Evolutionary conservation across 2,797 vertebrate species (phyloP), one percentile per base, ranked within the genome.

Genomic region (Aeoliscus strigatus): DNA sequence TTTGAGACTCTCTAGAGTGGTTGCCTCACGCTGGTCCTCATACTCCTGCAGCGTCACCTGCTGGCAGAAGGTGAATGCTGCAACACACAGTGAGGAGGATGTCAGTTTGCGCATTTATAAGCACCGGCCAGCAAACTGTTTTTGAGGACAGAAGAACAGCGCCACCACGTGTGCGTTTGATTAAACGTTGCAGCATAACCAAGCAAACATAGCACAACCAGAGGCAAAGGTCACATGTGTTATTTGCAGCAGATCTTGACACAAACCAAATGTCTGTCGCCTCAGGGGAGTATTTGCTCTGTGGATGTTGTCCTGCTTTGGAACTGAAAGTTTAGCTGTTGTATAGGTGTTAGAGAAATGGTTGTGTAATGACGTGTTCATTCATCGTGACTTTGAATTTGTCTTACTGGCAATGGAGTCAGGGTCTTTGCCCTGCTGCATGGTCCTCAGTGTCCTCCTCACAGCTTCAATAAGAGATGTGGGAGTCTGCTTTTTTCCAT

Each of bases 41-140:
- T 90, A 93, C 47, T 93, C 82, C 62, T 88, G 61, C 13, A 64
- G 2, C 1, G 89, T 84, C 65, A 90, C 78, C 14, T 49, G 85
- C 71, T 90, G 83, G 70, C 92, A 93, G 85, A 93, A 94, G 8
- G 80, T 83, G 72, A 93, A 92, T 5, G 75, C 90, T 96, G 74
- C 76, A 60, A 60, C 24, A 48, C 62, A 61, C 51, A 73, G 23
- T 2, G 9, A 35, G 16, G 15, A 12, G 2, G 17, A 43, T 5
- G 5, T 32, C 1, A 2, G 27, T 8, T 38, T 30, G 3, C 10
- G 18, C 5, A 5, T 9, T 18, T 10, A n/a, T n/a, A 8, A 17
- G 27, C n/a, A 12, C 4, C 2, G 18, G 3, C 5, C 4, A n/a
- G 2, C n/a, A 11, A 12, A 14, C 2, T 0, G 0, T 8, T 9